These are phyloP conservation scores for Agrochola lota DNA, from an alignment of 2,888 invertebrate genomes.

Conservation along the genomic window DNA sequence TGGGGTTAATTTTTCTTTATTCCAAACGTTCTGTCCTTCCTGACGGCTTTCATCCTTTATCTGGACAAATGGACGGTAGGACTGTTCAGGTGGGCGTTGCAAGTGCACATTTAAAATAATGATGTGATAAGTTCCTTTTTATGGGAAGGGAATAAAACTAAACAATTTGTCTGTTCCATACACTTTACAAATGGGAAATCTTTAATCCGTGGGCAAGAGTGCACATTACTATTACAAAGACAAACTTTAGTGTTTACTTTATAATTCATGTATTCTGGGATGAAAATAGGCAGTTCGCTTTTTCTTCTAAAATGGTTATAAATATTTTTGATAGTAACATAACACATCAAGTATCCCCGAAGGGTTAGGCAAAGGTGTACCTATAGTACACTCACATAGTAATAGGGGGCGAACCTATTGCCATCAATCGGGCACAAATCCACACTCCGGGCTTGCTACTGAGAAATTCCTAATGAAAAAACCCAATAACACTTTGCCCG, in stretches of 20 bases:
- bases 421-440: no score
- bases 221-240: background rate
- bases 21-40: constrained; percentile 41
- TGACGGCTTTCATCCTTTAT: constrained; percentile 48
- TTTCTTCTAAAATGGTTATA: background rate
- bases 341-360: no score
- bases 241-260: background rate
- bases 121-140: constrained; percentile 27
- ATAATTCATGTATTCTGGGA: background rate
- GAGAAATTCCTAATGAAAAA: no score
- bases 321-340: background rate
- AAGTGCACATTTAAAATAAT: constrained; percentile 41
- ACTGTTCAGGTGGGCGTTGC: constrained; percentile 33
- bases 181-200: background rate
- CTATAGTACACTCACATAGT: no score
- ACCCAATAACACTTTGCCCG: no score
- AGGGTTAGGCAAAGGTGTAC: no score
- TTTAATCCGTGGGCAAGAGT: background rate
- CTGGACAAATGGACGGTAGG: constrained; percentile 33
- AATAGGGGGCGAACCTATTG: no score
- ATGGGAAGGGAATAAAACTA: constrained; percentile 1
- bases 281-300: background rate
- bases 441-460: no score
- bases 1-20: constrained; percentile 52
- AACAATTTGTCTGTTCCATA: constrained; percentile 6